Percentiles rank a stretch among this genome's conserved stretches.
Conservation (phyloP, 2,888 invertebrate genomes). For the Apotomis betuletana region DNA sequence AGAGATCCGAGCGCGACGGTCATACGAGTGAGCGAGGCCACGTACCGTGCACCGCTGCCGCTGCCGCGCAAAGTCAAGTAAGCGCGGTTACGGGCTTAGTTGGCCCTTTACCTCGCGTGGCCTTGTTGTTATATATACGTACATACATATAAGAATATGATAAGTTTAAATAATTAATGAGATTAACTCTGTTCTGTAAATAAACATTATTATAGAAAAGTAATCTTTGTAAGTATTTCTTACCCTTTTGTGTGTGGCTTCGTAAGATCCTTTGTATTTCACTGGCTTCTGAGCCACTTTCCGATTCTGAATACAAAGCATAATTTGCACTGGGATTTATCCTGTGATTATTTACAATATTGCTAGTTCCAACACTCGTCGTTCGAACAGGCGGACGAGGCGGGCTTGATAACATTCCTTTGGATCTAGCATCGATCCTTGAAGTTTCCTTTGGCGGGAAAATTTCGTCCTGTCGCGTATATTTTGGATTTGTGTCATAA, state of each 20-base stretch:
- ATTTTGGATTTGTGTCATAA: neutral
- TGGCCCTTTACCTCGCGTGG: too few relatives aligned
- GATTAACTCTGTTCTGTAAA: too few relatives aligned
- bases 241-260: slow-evolving; percentile 56
- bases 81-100: too few relatives aligned
- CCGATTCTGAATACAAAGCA: slow-evolving; percentile 83
- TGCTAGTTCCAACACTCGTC: slow-evolving; percentile 62
- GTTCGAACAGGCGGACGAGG: slow-evolving; percentile 71
- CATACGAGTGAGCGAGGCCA: too few relatives aligned
- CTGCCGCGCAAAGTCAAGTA: too few relatives aligned
- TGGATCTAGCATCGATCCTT: slow-evolving; percentile 47
- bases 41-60: too few relatives aligned
- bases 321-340: slow-evolving; percentile 50
- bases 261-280: slow-evolving; percentile 87
- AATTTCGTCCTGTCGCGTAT: neutral
- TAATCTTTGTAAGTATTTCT: slow-evolving; percentile 35
- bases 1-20: too few relatives aligned
- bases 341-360: slow-evolving; percentile 55
- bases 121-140: too few relatives aligned
- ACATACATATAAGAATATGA: too few relatives aligned
- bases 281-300: slow-evolving; percentile 88
- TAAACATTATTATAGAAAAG: neutral
- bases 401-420: slow-evolving; percentile 50
- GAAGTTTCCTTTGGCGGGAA: slow-evolving; percentile 9
- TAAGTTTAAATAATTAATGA: too few relatives aligned